Conservation (phyloP, 35 echinoderm and acorn worm genomes). For the Ptychodera flava region DNA sequence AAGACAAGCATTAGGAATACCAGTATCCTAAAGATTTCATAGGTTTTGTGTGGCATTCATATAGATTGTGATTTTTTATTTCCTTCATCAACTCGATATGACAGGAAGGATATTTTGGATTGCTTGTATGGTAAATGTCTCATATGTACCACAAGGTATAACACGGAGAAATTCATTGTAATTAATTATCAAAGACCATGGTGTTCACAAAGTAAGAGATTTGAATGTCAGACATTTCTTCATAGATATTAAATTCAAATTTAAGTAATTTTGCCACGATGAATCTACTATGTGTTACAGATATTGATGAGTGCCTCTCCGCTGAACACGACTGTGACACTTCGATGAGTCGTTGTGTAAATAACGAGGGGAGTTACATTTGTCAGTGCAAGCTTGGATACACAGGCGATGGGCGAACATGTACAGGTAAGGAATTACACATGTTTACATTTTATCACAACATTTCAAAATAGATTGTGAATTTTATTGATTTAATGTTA, state of each 20-base stretch:
- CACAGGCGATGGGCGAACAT: slow-evolving; percentile 22
- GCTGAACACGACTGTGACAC: background rate
- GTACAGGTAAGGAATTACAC: slow-evolving; percentile 26
- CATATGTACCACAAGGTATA: background rate
- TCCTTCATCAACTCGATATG: too few relatives aligned
- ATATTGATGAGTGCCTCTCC: slow-evolving; percentile 32
- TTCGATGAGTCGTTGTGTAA: slow-evolving; percentile 14
- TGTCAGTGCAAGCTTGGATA: slow-evolving; percentile 32
- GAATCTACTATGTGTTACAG: background rate
- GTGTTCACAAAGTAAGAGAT: background rate
- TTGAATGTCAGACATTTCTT: background rate
- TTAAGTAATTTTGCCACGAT: background rate
- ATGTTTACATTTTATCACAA: background rate
- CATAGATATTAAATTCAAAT: background rate
- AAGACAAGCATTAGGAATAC: background rate
- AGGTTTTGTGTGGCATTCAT: too few relatives aligned
- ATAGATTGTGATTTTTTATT: too few relatives aligned
- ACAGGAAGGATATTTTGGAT: too few relatives aligned
- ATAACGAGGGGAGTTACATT: background rate
- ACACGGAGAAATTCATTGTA: background rate
- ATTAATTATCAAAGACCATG: background rate
- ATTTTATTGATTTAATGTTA: background rate
- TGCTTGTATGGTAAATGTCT: too few relatives aligned
- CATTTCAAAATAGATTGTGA: background rate
- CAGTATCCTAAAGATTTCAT: too few relatives aligned